These are phyloP conservation scores for Oryzias melastigma DNA, from an alignment of 2,113 vertebrate genomes.

Conservation along the genomic window DNA sequence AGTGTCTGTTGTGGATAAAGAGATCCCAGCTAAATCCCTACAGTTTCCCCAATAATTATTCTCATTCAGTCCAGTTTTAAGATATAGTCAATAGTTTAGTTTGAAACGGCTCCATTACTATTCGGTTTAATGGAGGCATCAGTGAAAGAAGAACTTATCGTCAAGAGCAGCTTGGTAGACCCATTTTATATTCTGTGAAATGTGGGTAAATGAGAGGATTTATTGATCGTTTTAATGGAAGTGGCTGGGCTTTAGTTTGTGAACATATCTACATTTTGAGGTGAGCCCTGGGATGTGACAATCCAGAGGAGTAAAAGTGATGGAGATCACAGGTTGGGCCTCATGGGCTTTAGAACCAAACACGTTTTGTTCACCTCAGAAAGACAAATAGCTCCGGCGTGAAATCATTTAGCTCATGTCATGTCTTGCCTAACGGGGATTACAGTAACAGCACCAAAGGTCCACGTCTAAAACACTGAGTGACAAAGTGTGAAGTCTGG, in stretches of 20 bases:
- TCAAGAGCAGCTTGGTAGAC: no score
- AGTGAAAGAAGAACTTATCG: no score
- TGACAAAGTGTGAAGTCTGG: constrained; percentile 76
- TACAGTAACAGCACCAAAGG: constrained; percentile 55
- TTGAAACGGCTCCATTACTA: no score
- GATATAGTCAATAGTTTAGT: no score
- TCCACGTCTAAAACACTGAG: constrained; percentile 55
- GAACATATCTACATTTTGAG: background rate
- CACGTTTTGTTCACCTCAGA: constrained; percentile 8
- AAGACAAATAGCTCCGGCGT: constrained; percentile 67
- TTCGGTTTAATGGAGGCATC: no score
- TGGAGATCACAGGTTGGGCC: constrained; percentile 5
- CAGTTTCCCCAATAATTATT: no score
- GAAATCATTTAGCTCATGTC: constrained; percentile 72
- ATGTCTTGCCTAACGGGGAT: constrained; percentile 69
- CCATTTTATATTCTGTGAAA: no score
- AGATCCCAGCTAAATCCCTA: no score
- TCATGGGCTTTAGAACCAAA: constrained; percentile 1
- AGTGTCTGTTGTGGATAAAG: no score
- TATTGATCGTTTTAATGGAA: no score
- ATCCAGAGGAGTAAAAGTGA: constrained; percentile 8
- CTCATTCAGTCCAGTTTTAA: no score
- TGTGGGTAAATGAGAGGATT: no score
- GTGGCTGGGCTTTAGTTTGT: background rate
- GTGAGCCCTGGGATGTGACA: background rate